A percentile compares a stretch with the other conserved stretches of the same genome.
Evolutionary conservation across 2,888 invertebrate genomes (phyloP).

Genomic region (Nemotelus pantherinus): DNA sequence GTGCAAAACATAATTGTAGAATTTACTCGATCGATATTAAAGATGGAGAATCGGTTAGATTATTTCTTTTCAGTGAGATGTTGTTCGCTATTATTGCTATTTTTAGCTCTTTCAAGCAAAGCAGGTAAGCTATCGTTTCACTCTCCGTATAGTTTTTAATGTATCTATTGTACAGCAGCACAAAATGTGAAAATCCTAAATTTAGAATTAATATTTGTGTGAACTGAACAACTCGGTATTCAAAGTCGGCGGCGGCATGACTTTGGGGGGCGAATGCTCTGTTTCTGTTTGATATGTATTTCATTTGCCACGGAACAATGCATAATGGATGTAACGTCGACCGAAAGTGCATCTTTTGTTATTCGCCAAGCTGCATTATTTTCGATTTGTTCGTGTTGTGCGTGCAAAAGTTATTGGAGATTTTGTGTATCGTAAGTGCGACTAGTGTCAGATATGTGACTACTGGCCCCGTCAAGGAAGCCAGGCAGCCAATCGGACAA

Average conservation of each 20-base stretch:
- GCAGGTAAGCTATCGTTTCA: conserved; percentile 47
- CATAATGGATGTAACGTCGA: too few relatives aligned
- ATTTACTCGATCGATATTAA: conserved; percentile 44
- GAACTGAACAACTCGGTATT: neutral
- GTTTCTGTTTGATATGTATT: neutral
- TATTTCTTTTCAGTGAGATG: conserved; percentile 47
- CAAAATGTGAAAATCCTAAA: conserved; percentile 41
- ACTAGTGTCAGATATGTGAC: too few relatives aligned
- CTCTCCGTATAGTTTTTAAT: conserved; percentile 45
- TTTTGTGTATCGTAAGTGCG: too few relatives aligned
- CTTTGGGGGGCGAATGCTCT: neutral
- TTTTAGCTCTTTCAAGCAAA: conserved; percentile 51
- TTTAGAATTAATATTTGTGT: conserved; percentile 42
- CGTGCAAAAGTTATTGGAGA: too few relatives aligned
- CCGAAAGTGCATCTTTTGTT: too few relatives aligned
- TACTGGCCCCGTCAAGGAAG: too few relatives aligned
- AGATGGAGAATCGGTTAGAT: conserved; percentile 48
- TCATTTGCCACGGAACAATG: too few relatives aligned
- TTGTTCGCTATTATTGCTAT: conserved; percentile 51
- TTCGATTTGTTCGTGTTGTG: too few relatives aligned
- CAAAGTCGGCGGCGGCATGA: neutral
- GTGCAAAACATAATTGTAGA: conserved; percentile 24
- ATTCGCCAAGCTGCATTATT: too few relatives aligned
- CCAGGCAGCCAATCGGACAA: neutral
- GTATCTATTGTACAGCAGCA: conserved; percentile 44